Base-by-base conservation (phyloP, 2,888 invertebrate genomes). In the Scaptodrosophila latifasciaeformis region DNA sequence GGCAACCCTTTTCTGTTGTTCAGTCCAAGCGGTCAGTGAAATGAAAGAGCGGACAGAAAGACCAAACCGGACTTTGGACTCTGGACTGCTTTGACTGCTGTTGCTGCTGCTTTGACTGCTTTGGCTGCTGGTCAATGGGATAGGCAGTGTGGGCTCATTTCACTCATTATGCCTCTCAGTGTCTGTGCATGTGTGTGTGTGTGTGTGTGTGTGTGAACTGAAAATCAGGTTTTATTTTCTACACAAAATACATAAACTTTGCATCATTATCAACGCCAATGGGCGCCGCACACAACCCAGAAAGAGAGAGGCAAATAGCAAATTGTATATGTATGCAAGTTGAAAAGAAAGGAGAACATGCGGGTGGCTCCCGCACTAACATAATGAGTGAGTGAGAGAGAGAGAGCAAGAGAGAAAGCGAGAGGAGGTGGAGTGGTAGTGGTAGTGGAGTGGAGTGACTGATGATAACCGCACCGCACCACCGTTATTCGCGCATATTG, bases 241-340 rank as follows among this genome's bases (percentile, higher is more conserved):
- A 81, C 68, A 81, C 72, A 82, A 83, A 83, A 83, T 79, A 82
- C 82, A 83, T 84, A 82, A 83, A 83, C 82, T 81, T 78, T 66
- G 70, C 70, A 81, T 82, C 71, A 82, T 83, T 84, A 83, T 77
- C 42, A 53, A 43, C 40, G 50, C 39, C 29, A 40, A 19, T 17
- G 18, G 37, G 35, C 45, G 7, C 42, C 27, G 37, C 43, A 17
- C 35, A n/a, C n/a, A n/a, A n/a, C n/a, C n/a, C n/a, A n/a, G n/a
- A n/a, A n/a, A n/a, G n/a, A n/a, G n/a, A n/a, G n/a, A n/a, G n/a
- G n/a, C n/a, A n/a, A n/a, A n/a, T n/a, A n/a, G n/a, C n/a, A n/a
- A n/a, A n/a, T n/a, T n/a, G n/a, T n/a, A n/a, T n/a, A n/a, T n/a
- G n/a, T n/a, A n/a, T n/a, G n/a, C n/a, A n/a, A n/a, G n/a, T n/a